Base-by-base conservation (phyloP, 2,888 invertebrate genomes). In the Elmis aenea region DNA sequence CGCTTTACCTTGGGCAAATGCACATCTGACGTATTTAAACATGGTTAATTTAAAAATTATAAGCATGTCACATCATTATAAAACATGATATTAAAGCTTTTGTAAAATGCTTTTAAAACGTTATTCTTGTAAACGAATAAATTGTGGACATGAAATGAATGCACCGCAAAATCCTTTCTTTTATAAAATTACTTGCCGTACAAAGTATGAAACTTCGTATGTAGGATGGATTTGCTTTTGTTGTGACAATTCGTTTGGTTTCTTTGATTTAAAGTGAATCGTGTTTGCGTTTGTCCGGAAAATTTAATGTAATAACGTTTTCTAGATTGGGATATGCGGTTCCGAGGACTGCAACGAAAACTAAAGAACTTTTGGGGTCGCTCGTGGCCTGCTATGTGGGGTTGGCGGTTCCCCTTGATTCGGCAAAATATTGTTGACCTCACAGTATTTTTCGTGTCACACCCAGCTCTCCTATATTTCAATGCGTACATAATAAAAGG, bases 11-110 rank as follows among this genome's bases (percentile, higher is more conserved):
- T 45, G 32, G 48, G 48, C 46, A 38, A 38, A 42, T 42, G 37
- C 45, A 36, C 34, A 41, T 45, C 46, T 48, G 50, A 48, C 50
- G 42, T 45, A 45, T 48, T 50, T 50, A 48, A 50, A 48, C 48
- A 59, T 51, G 59, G 58, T 59, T 59, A 61, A 61, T 61, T 59
- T 56, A 57, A 57, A 59, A 57, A 59, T 62, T 57, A 56, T 57
- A 57, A 53, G 51, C 58, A 57, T 57, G 55, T 60, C 58, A 57
- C 54, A 50, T 52, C 56, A 59, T 62, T 62, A 61, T 18, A 59
- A 60, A 56, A 54, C 57, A 53, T 51, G 49, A 57, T 55, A 55
- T 57, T 55, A 39, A n/a, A 50, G 54, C 57, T 55, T 56, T 58
- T 50, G 48, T 46, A 46, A 45, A 38, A 46, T 51, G 52, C 52